These are phyloP conservation scores for Heliconius aoede DNA, from an alignment of 2,888 invertebrate species.

Conservation along the genomic window DNA sequence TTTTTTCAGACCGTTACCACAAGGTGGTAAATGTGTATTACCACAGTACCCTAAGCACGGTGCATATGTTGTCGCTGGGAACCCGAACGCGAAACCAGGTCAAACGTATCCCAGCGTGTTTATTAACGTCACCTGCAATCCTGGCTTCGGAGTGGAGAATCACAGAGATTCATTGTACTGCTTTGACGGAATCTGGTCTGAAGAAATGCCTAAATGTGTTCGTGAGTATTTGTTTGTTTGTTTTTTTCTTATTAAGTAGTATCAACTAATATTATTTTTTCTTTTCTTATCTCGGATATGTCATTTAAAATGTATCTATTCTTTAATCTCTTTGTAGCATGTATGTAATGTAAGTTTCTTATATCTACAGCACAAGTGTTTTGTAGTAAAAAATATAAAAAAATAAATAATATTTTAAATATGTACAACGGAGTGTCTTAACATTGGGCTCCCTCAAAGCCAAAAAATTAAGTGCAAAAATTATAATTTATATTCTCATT, in stretches of 20 bases:
- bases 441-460: no score
- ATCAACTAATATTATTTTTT: no score
- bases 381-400: no score
- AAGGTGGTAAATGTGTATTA: slow-evolving; percentile 57
- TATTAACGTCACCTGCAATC: slow-evolving; percentile 60
- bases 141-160: slow-evolving; percentile 57
- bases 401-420: no score
- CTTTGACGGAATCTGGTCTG: slow-evolving; percentile 58
- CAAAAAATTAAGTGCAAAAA: no score
- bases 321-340: no score
- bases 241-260: not conserved
- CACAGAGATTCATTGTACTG: slow-evolving; percentile 52
- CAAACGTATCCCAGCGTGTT: slow-evolving; percentile 52
- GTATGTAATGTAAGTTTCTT: no score
- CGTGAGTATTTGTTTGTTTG: slow-evolving; percentile 53
- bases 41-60: slow-evolving; percentile 65
- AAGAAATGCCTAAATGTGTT: slow-evolving; percentile 51
- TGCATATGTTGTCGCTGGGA: slow-evolving; percentile 54
- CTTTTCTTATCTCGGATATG: no score
- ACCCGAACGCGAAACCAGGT: slow-evolving; percentile 55
- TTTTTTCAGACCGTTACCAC: slow-evolving; percentile 48
- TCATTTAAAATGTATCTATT: no score
- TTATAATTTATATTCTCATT: no score
- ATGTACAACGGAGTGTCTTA: no score
- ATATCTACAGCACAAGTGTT: no score